These are phyloP conservation scores for Rhynchotus rufescens DNA, from an alignment of 2,797 vertebrate species.

Conservation along the genomic window DNA sequence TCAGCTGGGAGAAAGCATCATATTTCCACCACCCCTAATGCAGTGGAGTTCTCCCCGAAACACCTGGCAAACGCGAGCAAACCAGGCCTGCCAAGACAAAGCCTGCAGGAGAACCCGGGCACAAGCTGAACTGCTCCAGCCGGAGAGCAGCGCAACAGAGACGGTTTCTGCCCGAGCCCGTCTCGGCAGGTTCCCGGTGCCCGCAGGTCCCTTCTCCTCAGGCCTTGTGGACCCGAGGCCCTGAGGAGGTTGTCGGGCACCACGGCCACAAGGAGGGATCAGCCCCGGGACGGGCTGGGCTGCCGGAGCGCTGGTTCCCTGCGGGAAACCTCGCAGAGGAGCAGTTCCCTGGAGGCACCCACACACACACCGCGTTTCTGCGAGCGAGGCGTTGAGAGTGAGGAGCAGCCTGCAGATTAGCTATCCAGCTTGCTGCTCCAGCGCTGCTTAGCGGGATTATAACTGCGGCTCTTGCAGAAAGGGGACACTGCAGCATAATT, in stretches of 20 bases:
- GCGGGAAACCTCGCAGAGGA: neutral
- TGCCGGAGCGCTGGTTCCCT: neutral
- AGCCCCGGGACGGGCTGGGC: too few relatives aligned
- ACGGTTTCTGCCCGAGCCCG: neutral
- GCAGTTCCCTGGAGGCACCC: neutral
- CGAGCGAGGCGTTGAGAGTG: slow-evolving; percentile 34
- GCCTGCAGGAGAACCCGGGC: neutral
- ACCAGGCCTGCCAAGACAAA: neutral
- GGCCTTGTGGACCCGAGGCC: neutral
- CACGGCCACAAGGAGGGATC: neutral
- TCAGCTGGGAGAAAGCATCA: neutral
- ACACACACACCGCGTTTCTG: neutral
- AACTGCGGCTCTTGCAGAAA: slow-evolving; percentile 32
- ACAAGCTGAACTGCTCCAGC: neutral
- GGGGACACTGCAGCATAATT: slow-evolving; percentile 59
- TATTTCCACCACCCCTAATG: neutral
- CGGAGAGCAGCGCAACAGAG: neutral
- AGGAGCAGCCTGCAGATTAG: slow-evolving; percentile 58
- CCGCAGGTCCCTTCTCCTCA: fast-evolving
- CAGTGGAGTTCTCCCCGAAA: neutral
- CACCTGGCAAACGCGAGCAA: neutral
- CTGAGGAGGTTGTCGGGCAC: neutral
- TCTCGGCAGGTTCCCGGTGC: neutral
- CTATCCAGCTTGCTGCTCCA: slow-evolving; percentile 39
- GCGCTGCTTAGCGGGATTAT: slow-evolving; percentile 33